Percentiles rank a stretch among this genome's conserved stretches.
phyloP scores from a whole-genome alignment of 2,888 invertebrate species.

The Idaea aversata region DNA sequence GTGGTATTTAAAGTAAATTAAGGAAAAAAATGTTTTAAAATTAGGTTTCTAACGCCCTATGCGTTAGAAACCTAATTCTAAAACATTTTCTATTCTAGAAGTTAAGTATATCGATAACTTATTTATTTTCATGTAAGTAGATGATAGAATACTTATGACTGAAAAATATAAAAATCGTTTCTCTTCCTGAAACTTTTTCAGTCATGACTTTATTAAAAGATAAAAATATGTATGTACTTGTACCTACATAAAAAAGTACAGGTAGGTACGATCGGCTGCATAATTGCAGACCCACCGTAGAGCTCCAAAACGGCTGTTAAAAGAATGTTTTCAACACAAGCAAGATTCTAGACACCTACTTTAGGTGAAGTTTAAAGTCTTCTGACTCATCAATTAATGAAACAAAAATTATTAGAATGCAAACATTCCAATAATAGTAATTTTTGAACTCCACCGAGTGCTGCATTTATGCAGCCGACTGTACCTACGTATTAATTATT shows the following conservation, averaged over 20 bases:
- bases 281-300: too few species aligned
- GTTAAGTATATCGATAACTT: not conserved
- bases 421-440: too few species aligned
- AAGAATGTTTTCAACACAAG: too few species aligned
- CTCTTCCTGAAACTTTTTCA: conserved; percentile 62
- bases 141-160: conserved; percentile 68
- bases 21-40: not conserved
- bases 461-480: too few species aligned
- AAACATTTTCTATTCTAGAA: not conserved
- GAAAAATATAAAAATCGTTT: conserved; percentile 58
- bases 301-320: too few species aligned
- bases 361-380: too few species aligned
- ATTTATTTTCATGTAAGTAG: conserved; percentile 2
- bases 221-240: conserved; percentile 15
- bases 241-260: conserved; percentile 2
- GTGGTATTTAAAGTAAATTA: not conserved
- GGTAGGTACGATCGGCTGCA: too few species aligned
- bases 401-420: too few species aligned
- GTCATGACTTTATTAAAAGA: conserved; percentile 66
- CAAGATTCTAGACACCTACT: too few species aligned
- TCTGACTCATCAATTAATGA: too few species aligned
- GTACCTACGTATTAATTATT: not conserved
- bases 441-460: too few species aligned
- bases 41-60: not conserved
- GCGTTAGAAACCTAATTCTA: too few species aligned